Conservation (phyloP, 1,140 invertebrate species). For the Oncopodura yosiiana region DNA sequence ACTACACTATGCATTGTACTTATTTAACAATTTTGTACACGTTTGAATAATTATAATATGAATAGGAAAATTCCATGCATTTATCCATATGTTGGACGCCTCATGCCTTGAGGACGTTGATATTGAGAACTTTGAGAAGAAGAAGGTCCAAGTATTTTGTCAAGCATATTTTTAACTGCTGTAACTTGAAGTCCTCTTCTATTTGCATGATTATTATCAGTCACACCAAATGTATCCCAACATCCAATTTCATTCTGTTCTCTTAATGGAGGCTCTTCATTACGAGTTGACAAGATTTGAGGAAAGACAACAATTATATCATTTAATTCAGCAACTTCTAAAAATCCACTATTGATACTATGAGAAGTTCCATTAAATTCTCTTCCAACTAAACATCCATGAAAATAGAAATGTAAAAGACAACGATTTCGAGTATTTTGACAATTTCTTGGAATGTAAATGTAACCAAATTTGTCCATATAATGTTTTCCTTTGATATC, state of each 20-base stretch:
- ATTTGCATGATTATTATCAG: not conserved
- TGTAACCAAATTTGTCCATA: conserved; percentile 10
- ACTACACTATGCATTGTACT: no score
- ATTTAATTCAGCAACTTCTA: conserved; percentile 6
- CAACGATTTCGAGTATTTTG: not conserved
- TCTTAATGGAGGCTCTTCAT: no score
- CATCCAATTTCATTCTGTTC: conserved; percentile 21
- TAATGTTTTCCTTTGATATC: conserved; percentile 1
- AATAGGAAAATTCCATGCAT: no score
- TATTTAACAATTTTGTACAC: no score
- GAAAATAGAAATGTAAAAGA: conserved; percentile 15
- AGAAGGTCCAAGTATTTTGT: conserved; percentile 5
- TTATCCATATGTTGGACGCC: no score
- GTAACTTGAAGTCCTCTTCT: not conserved
- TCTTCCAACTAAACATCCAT: conserved; percentile 13
- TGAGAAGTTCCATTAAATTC: no score
- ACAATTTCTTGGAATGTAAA: conserved; percentile 13
- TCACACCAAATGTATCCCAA: conserved; percentile 16
- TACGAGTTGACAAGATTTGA: not conserved
- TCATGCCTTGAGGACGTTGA: no score
- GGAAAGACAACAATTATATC: conserved; percentile 7
- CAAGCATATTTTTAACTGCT: conserved; percentile 6
- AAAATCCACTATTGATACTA: conserved; percentile 5
- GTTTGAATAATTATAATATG: no score
- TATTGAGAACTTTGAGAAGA: no score